Percentiles rank a stretch among this genome's conserved stretches.
Evolutionary conservation across 2,888 invertebrate genomes (phyloP).

Genomic region (Ochropleura leucogaster): DNA sequence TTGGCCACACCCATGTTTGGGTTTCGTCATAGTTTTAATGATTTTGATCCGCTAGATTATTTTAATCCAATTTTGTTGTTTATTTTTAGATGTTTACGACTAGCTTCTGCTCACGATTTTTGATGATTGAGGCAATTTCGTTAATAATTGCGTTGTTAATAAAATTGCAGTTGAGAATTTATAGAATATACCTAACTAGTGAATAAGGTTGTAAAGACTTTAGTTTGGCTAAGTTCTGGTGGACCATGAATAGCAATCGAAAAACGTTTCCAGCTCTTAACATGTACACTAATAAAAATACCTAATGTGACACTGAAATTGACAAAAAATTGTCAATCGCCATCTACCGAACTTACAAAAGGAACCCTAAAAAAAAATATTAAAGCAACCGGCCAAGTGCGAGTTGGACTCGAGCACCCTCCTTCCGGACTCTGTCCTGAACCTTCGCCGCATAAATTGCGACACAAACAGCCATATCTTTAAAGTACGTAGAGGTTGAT

Average conservation of each 20-base stretch:
- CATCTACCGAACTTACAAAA: background rate
- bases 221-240: background rate
- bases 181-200: background rate
- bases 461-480: no score
- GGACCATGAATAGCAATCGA: no score
- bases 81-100: constrained; percentile 46
- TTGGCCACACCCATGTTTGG: constrained; percentile 49
- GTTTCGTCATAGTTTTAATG: constrained; percentile 56
- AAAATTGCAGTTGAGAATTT: background rate
- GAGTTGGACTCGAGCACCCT: no score
- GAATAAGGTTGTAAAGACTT: background rate
- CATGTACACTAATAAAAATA: background rate
- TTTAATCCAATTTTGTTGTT: constrained; percentile 48
- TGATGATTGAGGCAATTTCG: constrained; percentile 8
- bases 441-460: no score
- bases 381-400: no score
- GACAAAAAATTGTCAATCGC: background rate
- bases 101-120: constrained; percentile 31
- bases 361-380: no score
- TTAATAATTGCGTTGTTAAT: constrained; percentile 8
- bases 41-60: constrained; percentile 29
- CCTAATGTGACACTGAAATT: background rate
- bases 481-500: no score
- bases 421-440: no score
- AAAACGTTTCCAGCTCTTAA: background rate